Base-by-base conservation (phyloP, 1,140 invertebrate species). In the Phymastichus coffea region DNA sequence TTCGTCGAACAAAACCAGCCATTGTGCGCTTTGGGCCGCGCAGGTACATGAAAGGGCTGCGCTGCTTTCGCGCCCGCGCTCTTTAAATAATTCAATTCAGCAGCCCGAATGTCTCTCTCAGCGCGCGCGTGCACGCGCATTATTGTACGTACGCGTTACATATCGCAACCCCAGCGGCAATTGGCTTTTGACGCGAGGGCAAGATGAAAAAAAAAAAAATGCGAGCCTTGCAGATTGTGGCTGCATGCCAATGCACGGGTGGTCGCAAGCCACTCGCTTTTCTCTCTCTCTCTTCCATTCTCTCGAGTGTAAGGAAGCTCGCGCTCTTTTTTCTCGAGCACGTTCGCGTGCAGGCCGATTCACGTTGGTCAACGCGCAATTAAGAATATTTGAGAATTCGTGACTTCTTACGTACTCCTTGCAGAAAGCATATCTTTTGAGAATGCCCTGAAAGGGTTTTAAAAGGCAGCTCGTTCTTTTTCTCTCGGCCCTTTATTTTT, bases 71-170 rank as follows among this genome's bases (percentile, higher is more conserved):
- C 19, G 10, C 23, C 3, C 14, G 12, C 41, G 17, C 40, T 72
- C 73, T 76, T 76, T 70, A 76, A 79, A 79, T 78, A 76, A 77
- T 79, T 77, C 75, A 76, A 77, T 79, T 79, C 74, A 77, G 61
- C 66, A n/a, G n/a, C n/a, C n/a, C 74, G 70, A 76, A 78, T 73
- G 70, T 67, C 69, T 68, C n/a, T n/a, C n/a, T n/a, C n/a, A 68
- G 41, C 41, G 20, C 41, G 17, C 4, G 3, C 17, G 41, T 14
- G 41, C 17, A 8, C 15, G 41, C 41, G 20, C 8, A 8, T 20
- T 8, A 4, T 17, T 14, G 15, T 23, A 20, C 17, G 20, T 10
- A 44, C 41, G 41, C 41, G 41, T 3, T 19, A 19, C 4, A 14
- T 9, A 4, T 15, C 37, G 37, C 37, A n/a, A n/a, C n/a, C n/a